Evolutionary conservation across 1,140 invertebrate species (phyloP).

Genomic region (Aphaenogaster ashmeadi): DNA sequence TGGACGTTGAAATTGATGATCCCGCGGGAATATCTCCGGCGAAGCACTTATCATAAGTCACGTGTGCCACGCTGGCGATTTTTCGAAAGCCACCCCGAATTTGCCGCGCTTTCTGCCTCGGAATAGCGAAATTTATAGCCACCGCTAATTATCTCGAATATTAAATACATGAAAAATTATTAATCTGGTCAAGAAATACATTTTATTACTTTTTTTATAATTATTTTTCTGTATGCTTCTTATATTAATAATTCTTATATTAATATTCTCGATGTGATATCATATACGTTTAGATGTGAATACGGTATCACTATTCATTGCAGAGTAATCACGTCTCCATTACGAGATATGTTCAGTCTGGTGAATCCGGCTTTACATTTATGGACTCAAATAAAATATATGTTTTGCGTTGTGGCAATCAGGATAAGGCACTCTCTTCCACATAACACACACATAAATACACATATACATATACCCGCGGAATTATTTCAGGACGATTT

Average conservation of each 20-base stretch:
- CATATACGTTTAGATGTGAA: not conserved
- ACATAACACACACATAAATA: not conserved
- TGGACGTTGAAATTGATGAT: constrained; percentile 74
- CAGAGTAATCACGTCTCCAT: constrained; percentile 18
- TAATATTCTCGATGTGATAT: not conserved
- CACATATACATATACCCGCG: not conserved
- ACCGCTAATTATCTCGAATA: not conserved
- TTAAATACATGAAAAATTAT: not conserved
- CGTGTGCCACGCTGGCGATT: constrained; percentile 67
- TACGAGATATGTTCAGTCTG: constrained; percentile 8
- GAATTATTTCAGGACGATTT: constrained; percentile 33
- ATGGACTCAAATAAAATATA: constrained; percentile 33
- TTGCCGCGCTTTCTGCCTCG: constrained; percentile 31
- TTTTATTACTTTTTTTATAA: not conserved
- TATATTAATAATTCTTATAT: not conserved
- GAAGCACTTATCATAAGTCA: constrained; percentile 77
- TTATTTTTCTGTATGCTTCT: not conserved
- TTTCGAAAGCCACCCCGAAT: constrained; percentile 66
- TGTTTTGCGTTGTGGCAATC: constrained; percentile 9
- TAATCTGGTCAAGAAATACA: not conserved
- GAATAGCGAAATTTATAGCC: not conserved
- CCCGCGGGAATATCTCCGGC: constrained; percentile 63
- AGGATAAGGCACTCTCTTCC: constrained; percentile 4
- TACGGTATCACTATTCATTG: not conserved
- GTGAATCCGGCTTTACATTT: constrained; percentile 33